These are phyloP conservation scores for Anthophora plumipes DNA, from an alignment of 2,888 invertebrate species.

Conservation along the genomic window DNA sequence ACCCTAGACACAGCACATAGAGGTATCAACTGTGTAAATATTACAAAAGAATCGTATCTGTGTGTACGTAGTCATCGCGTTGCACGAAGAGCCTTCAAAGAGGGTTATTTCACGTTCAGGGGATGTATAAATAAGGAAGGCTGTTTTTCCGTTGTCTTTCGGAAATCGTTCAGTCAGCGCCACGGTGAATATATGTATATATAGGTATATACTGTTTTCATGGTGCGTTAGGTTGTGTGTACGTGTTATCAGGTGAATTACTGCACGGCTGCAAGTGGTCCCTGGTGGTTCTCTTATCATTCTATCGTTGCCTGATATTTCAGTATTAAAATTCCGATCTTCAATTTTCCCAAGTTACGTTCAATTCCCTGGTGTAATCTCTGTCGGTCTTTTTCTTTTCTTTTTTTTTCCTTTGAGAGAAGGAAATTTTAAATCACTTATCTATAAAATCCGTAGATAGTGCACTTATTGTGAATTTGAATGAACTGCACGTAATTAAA, in stretches of 20 bases:
- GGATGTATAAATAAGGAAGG: not conserved
- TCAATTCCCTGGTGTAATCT: not conserved
- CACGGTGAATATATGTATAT: conserved; percentile 2
- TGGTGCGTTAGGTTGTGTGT: conserved; percentile 21
- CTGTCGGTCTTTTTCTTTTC: not conserved
- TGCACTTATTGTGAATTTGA: no score
- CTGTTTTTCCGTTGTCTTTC: conserved; percentile 7
- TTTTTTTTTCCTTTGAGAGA: not conserved
- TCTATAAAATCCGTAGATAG: no score
- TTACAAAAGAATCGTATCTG: not conserved
- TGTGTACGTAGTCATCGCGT: not conserved
- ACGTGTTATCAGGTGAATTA: conserved; percentile 57
- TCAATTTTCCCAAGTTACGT: not conserved
- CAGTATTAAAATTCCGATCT: conserved; percentile 40
- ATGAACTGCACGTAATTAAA: no score
- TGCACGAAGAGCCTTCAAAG: not conserved
- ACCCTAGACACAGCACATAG: no score
- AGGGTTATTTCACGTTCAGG: not conserved
- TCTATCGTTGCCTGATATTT: conserved; percentile 42
- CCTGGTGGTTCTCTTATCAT: conserved; percentile 34
- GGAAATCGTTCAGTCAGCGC: not conserved
- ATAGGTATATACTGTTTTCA: conserved; percentile 13
- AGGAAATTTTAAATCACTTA: no score
- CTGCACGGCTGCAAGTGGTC: conserved; percentile 42
- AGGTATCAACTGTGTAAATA: conserved; percentile 17